Base-by-base conservation (phyloP, 2,888 invertebrate genomes). In the Lymantria dispar region DNA sequence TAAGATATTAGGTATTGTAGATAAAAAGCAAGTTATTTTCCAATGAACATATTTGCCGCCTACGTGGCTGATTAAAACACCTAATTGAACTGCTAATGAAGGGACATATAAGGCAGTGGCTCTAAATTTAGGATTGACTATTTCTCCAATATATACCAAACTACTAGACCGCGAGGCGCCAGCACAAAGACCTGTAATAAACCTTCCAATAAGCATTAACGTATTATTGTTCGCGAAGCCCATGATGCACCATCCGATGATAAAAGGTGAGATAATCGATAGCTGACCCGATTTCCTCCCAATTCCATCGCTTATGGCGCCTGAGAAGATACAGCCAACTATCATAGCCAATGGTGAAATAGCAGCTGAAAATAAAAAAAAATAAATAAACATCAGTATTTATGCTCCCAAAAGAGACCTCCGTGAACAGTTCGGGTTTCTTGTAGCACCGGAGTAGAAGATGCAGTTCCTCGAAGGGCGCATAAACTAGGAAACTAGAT, bases 141-240 rank as follows among this genome's bases (percentile, higher is more conserved):
- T 55, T 68, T 83, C 83, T 47, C 80, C 72, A 3, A 83, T 56
- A 46, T 80, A 83, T 0, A 81, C 78, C 54, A 76, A 54, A 7
- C 70, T 52, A 5, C 69, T 64, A 0, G 82, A 69, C 52, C 76
- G 73, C 3, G 65, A 59, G 2, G 76, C 64, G 11, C 83, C 83
- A 0, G 69, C 59, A 29, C 70, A 69, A 0, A 81, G 2, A 0
- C 83, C 83, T 1, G 72, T 70, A 3, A 83, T 48, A 41, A 77
- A 74, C 50, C 83, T 70, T 40, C 79, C 22, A 81, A 2, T 22
- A 3, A 22, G 22, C 22, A 76, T 37, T 7, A 83, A 43, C 7
- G 52, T 47, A 46, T 71, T 75, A 54, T 72, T 66, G 3, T 43
- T 58, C 3, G 75, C 68, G 7, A 74, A 52, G 0, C 67, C 76